Evolutionary conservation across 2,888 invertebrate species (phyloP), one percentile per base, ranked within the genome.

Genomic region (Diaprepes abbreviatus): DNA sequence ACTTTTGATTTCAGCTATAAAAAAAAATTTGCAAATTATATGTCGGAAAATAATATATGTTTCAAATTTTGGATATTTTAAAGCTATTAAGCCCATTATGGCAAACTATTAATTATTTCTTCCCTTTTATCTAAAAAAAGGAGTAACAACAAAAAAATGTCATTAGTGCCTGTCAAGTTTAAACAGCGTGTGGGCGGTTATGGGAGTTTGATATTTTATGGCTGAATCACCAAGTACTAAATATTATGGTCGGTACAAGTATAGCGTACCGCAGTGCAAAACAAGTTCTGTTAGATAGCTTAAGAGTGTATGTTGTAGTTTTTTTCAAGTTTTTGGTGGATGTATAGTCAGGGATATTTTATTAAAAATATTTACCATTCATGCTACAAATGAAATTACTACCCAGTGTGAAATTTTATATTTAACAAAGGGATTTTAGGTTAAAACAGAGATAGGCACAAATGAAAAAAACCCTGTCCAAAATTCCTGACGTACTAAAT

Each of bases 231-330:
- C 24, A 40, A 52, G 50, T 40, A 52, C 52, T 63, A 63, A 63
- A 52, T 63, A 50, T 63, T 54, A 60, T 36, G 43, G 14, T 28
- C 62, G 50, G n/a, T 36, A 40, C 62, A 62, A 64, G 52, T 64
- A 64, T 40, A 54, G 63, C 54, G 9, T 33, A 64, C 63, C 40
- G 63, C 63, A 54, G 63, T 40, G 63, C 63, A 19, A 64, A 54
- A 55, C 63, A 40, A 43, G 63, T 64, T 62, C 43, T 60, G 31
- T 43, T 43, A 43, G 43, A 31, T 58, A 24, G 10, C 40, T 58
- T 14, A 43, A 24, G 57, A 57, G 9, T n/a, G 38, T 55, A 55
- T 24, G 54, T 24, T 35, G 54, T 10, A 54, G 38, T 21, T 38
- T 35, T 38, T 21, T 38, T 17, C 4, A 14, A 9, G 7, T 14